Conservation (phyloP, 2,888 invertebrate species). For the Rhyacophila evoluta region DNA sequence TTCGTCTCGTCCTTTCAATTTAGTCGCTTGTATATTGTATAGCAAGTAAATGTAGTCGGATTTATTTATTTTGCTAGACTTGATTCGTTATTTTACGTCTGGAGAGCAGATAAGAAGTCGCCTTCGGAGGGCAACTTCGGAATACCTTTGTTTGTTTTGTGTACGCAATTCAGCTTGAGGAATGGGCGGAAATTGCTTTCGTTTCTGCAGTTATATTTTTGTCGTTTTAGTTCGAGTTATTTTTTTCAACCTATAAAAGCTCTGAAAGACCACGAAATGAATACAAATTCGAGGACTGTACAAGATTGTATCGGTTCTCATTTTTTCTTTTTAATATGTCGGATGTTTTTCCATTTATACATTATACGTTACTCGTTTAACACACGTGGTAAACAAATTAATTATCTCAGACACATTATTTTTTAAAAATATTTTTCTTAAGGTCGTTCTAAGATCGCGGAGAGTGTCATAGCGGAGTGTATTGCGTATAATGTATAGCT, state of each 20-base stretch:
- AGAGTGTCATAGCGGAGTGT: no score
- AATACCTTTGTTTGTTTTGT: slow-evolving; percentile 22
- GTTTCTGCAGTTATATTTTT: background rate
- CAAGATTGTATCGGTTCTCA: no score
- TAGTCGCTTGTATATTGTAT: slow-evolving; percentile 4
- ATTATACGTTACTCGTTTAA: no score
- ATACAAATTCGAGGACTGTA: no score
- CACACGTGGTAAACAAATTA: no score
- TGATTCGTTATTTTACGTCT: background rate
- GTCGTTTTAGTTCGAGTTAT: background rate
- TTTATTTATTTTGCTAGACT: background rate
- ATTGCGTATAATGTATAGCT: no score
- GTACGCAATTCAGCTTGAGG: background rate
- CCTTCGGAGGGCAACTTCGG: background rate
- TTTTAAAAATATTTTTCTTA: no score
- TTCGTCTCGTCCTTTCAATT: background rate
- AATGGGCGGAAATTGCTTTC: slow-evolving; percentile 10
- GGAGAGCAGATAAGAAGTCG: background rate
- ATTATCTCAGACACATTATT: no score
- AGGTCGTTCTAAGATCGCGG: no score
- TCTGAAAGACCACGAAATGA: background rate
- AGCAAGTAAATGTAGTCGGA: background rate
- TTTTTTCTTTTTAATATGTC: no score
- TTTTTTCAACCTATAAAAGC: background rate
- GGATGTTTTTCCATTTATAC: no score